phyloP scores from a whole-genome alignment of 2,797 vertebrate genomes.

The Prunella strophiata region DNA sequence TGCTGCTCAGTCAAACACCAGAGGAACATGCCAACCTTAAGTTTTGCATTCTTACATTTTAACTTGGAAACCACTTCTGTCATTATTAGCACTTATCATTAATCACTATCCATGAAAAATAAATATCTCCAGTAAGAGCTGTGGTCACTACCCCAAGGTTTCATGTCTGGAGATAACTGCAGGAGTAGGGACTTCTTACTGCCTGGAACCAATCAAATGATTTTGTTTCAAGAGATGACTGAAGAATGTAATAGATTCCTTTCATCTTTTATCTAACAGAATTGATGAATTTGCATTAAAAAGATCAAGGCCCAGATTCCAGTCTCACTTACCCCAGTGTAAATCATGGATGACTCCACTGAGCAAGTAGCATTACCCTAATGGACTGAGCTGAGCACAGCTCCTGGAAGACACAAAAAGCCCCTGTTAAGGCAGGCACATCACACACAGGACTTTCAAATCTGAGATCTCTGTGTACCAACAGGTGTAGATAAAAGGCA shows the following conservation, averaged over 20 bases:
- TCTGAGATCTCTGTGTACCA: not conserved
- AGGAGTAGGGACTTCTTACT: not conserved
- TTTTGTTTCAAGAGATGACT: conserved; percentile 30
- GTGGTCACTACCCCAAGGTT: not conserved
- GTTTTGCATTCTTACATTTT: not conserved
- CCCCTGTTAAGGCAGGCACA: not conserved
- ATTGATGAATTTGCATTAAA: conserved; percentile 41
- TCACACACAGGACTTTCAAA: not conserved
- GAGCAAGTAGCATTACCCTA: not conserved
- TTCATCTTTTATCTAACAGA: conserved; percentile 52
- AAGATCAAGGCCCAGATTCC: conserved; percentile 25
- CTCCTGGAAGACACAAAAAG: not conserved
- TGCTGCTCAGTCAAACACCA: not conserved
- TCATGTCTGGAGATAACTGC: not conserved
- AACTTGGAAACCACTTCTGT: not conserved
- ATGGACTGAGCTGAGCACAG: not conserved
- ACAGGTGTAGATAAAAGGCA: not conserved
- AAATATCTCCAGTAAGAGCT: not conserved
- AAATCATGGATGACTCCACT: not conserved
- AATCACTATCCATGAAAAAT: not conserved
- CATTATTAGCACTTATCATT: not conserved
- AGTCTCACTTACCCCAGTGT: not conserved
- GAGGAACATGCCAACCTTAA: not conserved
- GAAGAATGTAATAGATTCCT: conserved; percentile 5
- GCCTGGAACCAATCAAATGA: not conserved